phyloP scores from a whole-genome alignment of 2,797 vertebrate species.

The Sarcophilus harrisii region DNA sequence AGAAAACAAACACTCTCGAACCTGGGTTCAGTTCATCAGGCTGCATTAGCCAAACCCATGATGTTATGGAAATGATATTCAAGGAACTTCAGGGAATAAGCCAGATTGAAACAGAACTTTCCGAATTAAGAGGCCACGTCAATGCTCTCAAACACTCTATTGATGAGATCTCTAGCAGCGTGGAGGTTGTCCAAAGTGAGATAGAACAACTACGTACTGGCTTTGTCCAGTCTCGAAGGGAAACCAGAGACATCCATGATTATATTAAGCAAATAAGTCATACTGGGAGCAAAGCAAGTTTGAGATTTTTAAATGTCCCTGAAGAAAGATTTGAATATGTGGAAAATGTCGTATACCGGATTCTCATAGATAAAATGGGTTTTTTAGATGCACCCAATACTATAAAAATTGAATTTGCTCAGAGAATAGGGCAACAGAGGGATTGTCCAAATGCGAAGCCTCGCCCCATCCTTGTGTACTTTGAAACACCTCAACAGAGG shows the following conservation, averaged over 20 bases:
- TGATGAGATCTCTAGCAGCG: conserved; percentile 98
- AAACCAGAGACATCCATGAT: conserved; percentile 98
- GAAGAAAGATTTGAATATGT: conserved; percentile 94
- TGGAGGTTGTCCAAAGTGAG: conserved; percentile 99
- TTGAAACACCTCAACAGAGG: conserved; percentile 95
- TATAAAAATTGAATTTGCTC: conserved; percentile 96
- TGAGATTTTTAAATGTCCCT: conserved; percentile 96
- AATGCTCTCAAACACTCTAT: conserved; percentile 98
- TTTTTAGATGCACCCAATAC: conserved; percentile 92
- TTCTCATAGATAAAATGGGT: conserved; percentile 97
- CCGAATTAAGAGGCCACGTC: conserved; percentile 96
- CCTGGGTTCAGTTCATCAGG: conserved; percentile 97
- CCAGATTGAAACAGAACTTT: conserved; percentile 98
- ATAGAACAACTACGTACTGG: conserved; percentile 97
- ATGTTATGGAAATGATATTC: conserved; percentile 99
- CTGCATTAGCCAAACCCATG: conserved; percentile 98
- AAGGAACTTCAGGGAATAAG: conserved; percentile 99
- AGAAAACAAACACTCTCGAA: conserved; percentile 92
- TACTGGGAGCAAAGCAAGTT: conserved; percentile 93
- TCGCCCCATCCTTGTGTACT: conserved; percentile 96
- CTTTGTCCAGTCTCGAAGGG: conserved; percentile 97
- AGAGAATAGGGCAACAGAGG: conserved; percentile 95
- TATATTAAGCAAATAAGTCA: conserved; percentile 97
- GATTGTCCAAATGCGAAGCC: conserved; percentile 98
- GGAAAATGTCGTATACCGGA: conserved; percentile 93